Conservation (phyloP, 2,888 invertebrate genomes). For the Monoplex corrugatus region DNA sequence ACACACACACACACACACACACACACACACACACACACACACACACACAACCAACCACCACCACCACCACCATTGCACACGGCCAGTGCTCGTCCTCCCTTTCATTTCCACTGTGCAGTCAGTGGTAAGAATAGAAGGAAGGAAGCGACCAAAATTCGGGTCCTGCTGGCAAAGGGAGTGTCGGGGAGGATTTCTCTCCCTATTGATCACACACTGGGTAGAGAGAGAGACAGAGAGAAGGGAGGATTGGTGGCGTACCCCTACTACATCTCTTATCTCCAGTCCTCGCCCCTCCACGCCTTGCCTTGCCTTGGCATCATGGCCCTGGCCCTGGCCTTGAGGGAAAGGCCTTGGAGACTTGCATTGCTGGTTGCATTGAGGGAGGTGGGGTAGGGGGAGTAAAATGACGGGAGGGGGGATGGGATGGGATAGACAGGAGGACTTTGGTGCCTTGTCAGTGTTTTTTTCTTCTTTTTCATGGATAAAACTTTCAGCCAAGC, state of each 20-base stretch:
- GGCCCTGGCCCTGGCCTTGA: conserved; percentile 12
- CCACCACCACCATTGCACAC: neutral
- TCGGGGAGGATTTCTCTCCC: neutral
- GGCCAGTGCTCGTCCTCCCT: neutral
- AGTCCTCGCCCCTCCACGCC: neutral
- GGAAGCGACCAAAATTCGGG: too few relatives aligned
- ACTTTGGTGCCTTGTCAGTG: conserved; percentile 4
- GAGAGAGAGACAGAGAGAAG: neutral
- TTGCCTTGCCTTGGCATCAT: neutral
- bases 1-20: too few relatives aligned
- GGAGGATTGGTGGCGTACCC: neutral
- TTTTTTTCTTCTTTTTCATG: conserved; percentile 6
- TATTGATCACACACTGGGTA: conserved; percentile 12
- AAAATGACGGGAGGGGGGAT: neutral
- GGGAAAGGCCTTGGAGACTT: conserved; percentile 26
- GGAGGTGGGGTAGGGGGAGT: neutral
- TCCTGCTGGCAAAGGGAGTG: too few relatives aligned
- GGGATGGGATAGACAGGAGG: neutral
- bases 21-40: too few relatives aligned
- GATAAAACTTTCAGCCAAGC: too few relatives aligned
- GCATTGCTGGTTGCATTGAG: neutral
- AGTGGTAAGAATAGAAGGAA: neutral
- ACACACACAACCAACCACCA: too few relatives aligned
- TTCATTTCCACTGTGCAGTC: neutral
- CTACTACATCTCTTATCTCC: neutral